A percentile compares a stretch with the other conserved stretches of the same genome.
These are phyloP conservation scores for Choloepus hoffmanni DNA, from an alignment of 2,113 vertebrate species.

Conservation along the genomic window DNA sequence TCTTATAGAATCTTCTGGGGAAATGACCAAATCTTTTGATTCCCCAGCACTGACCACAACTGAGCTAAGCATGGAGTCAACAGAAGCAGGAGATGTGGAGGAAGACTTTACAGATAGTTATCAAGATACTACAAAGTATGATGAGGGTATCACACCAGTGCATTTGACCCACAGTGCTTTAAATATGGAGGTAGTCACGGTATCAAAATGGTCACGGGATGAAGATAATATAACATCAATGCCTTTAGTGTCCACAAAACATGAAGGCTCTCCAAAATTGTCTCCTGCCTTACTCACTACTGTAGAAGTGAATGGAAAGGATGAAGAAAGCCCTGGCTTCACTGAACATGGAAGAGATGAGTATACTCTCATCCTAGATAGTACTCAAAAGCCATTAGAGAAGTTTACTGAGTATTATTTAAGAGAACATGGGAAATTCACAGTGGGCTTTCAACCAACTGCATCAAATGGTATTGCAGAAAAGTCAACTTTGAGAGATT, in stretches of 20 bases:
- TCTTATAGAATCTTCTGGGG: constrained; percentile 50
- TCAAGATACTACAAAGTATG: neutral
- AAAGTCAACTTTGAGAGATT: constrained; percentile 39
- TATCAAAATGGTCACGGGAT: constrained; percentile 77
- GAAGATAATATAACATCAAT: constrained; percentile 68
- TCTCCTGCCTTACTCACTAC: constrained; percentile 59
- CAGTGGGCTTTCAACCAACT: constrained; percentile 44
- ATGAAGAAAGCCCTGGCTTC: constrained; percentile 48
- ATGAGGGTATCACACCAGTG: neutral
- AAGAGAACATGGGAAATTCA: constrained; percentile 58
- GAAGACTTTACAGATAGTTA: constrained; percentile 26
- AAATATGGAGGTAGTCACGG: constrained; percentile 72
- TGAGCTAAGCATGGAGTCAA: constrained; percentile 29
- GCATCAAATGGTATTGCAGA: neutral
- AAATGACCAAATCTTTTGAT: constrained; percentile 62
- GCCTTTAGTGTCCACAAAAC: constrained; percentile 53
- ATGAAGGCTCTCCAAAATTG: neutral
- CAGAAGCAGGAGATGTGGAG: constrained; percentile 37
- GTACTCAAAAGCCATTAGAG: neutral
- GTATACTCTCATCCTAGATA: constrained; percentile 50
- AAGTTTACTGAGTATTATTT: constrained; percentile 50
- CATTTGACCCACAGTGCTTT: constrained; percentile 64
- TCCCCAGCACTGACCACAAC: constrained; percentile 40
- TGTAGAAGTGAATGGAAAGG: neutral
- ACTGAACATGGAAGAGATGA: constrained; percentile 69